Evolutionary conservation across 2,888 invertebrate genomes (phyloP).

Genomic region (Mimas tiliae): DNA sequence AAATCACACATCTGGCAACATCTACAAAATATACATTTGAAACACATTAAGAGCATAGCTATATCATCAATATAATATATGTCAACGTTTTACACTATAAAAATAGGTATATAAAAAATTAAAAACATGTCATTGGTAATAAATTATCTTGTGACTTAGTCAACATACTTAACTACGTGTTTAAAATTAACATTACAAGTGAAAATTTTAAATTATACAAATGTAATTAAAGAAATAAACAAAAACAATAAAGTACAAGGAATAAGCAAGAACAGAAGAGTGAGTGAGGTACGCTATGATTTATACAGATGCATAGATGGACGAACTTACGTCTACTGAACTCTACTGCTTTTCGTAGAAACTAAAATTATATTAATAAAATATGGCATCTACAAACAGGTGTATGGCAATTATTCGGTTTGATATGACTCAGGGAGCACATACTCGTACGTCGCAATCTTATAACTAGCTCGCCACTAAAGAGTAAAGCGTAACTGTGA

Average conservation of each 20-base stretch:
- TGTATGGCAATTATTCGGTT: constrained; percentile 64
- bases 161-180: constrained; percentile 70
- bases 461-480: constrained; percentile 16
- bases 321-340: constrained; percentile 61
- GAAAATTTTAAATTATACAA: constrained; percentile 48
- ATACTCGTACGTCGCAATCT: constrained; percentile 32
- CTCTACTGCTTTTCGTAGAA: constrained; percentile 51
- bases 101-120: constrained; percentile 71
- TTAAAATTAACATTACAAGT: constrained; percentile 55
- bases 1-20: constrained; percentile 76
- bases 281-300: constrained; percentile 59
- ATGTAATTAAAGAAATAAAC: constrained; percentile 47
- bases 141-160: constrained; percentile 84
- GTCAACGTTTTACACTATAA: constrained; percentile 72
- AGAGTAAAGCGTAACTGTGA: no score
- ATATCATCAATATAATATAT: constrained; percentile 67
- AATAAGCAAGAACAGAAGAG: constrained; percentile 61
- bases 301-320: constrained; percentile 48
- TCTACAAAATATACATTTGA: constrained; percentile 60
- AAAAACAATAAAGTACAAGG: constrained; percentile 51
- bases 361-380: constrained; percentile 60
- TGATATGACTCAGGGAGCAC: constrained; percentile 34
- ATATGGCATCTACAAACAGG: constrained; percentile 80
- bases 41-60: constrained; percentile 61
- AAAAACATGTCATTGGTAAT: constrained; percentile 84